Evolutionary conservation across 2,888 invertebrate genomes (phyloP), one percentile per base, ranked within the genome.

Genomic region (Pristionchus entomophagus): DNA sequence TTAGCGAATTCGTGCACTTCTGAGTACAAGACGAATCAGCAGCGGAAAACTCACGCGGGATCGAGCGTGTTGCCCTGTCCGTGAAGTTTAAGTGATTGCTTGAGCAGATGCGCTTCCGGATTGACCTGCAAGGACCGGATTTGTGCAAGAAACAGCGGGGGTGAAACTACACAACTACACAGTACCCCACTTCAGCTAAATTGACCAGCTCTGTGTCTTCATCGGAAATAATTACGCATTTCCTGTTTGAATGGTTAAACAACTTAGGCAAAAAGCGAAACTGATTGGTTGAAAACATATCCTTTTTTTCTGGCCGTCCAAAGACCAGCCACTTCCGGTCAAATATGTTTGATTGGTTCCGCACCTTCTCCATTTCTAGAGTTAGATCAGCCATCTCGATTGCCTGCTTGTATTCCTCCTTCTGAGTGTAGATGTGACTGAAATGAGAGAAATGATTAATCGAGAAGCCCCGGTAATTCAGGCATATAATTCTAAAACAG

Each of bases 101-200:
- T 82, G 14, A 82, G 59, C 17, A 82, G 41, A 26, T 59, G 38
- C 17, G 82, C 82, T 59, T 82, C 82, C 38, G 82, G 82, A 59
- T 82, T 82, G 41, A 32, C 14, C 45, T 38, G 59, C 29, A 73
- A 73, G 22, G 29, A 69, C 0, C 29, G 29, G 29, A 59, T 59
- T 29, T 29, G 29, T 3, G 26, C 51, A 53, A 53, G 51, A 59
- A 59, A 59, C 59, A 29, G 59, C 59, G 14, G n/a, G n/a, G n/a
- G n/a, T n/a, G n/a, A n/a, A n/a, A n/a, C n/a, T n/a, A n/a, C n/a
- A n/a, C n/a, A n/a, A n/a, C n/a, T n/a, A n/a, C n/a, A n/a, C n/a
- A n/a, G n/a, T n/a, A n/a, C n/a, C n/a, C n/a, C n/a, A n/a, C n/a
- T n/a, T n/a, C n/a, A n/a, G n/a, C n/a, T n/a, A n/a, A n/a, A n/a